phyloP scores from a whole-genome alignment of 2,888 invertebrate genomes.

The Lithodes maja region DNA sequence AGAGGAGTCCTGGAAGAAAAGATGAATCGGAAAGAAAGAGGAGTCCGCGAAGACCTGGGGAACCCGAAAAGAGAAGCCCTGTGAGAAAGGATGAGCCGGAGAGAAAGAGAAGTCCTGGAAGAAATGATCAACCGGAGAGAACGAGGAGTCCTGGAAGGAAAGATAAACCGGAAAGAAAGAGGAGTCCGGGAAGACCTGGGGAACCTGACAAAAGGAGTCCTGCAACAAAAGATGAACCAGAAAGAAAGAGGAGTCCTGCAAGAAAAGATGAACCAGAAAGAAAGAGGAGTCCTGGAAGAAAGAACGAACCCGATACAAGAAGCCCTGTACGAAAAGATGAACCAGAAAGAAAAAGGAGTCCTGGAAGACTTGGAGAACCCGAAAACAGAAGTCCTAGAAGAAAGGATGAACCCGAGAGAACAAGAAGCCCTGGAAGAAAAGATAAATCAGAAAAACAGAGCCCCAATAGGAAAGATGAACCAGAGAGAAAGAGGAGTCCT shows the following conservation, averaged over 20 bases:
- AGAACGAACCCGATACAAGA: conserved; percentile 6
- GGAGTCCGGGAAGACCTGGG: not conserved
- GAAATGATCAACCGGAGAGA: conserved; percentile 4
- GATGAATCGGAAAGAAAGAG: not conserved
- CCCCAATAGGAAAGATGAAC: not conserved
- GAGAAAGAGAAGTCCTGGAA: not conserved
- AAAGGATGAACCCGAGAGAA: not conserved
- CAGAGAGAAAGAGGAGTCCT: not conserved
- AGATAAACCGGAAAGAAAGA: conserved; percentile 3
- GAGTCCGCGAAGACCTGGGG: not conserved
- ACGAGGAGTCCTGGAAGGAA: not conserved
- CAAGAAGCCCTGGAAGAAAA: not conserved
- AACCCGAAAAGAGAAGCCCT: not conserved
- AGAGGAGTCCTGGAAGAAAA: not conserved
- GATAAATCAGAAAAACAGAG: not conserved
- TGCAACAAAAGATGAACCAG: not conserved
- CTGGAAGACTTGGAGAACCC: not conserved
- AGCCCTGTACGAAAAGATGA: conserved; percentile 20
- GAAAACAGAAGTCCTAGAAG: conserved; percentile 7
- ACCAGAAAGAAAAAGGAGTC: conserved; percentile 10
- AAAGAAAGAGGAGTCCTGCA: not conserved
- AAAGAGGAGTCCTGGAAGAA: not conserved
- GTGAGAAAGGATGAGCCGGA: conserved; percentile 6
- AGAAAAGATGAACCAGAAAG: conserved; percentile 3
- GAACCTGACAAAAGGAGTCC: not conserved